Base-by-base conservation (phyloP, 2,113 vertebrate genomes). In the Isurus oxyrinchus region DNA sequence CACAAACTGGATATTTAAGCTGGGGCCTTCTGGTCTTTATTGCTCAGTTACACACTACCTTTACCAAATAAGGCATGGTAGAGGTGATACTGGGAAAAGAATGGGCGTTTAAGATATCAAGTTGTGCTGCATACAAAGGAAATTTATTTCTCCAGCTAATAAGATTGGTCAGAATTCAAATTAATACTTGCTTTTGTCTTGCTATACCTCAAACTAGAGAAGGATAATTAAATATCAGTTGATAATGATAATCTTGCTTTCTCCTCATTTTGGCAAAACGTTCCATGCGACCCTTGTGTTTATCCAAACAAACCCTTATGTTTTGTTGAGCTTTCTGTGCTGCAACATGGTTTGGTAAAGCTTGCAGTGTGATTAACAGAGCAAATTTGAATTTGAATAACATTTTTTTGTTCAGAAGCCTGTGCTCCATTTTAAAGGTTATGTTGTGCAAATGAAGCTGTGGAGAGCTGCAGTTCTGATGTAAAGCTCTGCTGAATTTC, bases 351-450 rank as follows among this genome's bases (percentile, higher is more conserved):
- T 19, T 19, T 94, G 59, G 90, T 94, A 40, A 63, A 63, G 35
- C 90, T 93, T 61, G 61, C 59, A 63, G 59, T 5, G 35, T 94
- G 90, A 94, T 63, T 94, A 63, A 19, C 59, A 40, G 59, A 63
- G 59, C 25, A 93, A 61, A 63, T 93, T 40, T 94, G 90, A 94
- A 94, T 94, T 63, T 94, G 59, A 94, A 63, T 94, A 11, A 94
- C 90, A n/a, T 10, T n/a, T 94, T 90, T 94, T 94, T 76, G 35
- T 63, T 94, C 90, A 63, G 59, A 94, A 40, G 59, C 59, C 90
- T 66, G 90, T 63, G 90, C 35, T 40, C 40, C 35, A 63, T 63
- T 94, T 94, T 63, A 94, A 94, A 94, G 90, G 90, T 94, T 94
- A 94, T 40, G 35, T 94, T 94, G 90, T 94, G 59, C 90, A 94